Evolutionary conservation across 2,797 vertebrate genomes (phyloP).

Genomic region (Tadarida brasiliensis): DNA sequence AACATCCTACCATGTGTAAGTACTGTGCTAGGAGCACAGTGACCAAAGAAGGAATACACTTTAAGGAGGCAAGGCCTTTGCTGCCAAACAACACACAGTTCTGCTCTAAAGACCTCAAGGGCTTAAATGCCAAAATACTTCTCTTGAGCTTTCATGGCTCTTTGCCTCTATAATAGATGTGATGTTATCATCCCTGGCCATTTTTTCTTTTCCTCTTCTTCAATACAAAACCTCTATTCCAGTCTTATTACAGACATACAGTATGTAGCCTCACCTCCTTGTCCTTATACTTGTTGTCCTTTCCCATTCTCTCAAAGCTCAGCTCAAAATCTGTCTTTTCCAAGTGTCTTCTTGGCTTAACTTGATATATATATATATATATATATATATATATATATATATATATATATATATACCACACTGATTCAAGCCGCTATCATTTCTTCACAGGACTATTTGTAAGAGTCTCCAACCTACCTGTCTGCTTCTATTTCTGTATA

Average conservation of each 20-base stretch:
- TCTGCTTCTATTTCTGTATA: background rate
- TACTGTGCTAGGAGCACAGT: background rate
- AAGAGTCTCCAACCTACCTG: background rate
- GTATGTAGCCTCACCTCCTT: background rate
- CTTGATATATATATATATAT: background rate
- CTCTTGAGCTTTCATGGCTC: background rate
- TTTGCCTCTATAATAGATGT: background rate
- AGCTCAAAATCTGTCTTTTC: background rate
- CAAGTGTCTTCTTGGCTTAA: background rate
- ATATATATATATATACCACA: background rate
- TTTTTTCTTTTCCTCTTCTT: background rate
- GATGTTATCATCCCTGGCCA: background rate
- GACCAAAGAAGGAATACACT: background rate
- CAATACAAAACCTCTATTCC: background rate
- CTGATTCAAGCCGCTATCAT: background rate
- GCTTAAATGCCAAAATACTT: background rate
- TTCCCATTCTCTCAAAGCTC: background rate
- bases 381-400: background rate
- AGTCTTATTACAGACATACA: background rate
- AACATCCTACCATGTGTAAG: background rate
- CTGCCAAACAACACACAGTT: background rate
- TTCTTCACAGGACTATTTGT: background rate
- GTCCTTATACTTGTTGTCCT: background rate
- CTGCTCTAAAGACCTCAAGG: background rate
- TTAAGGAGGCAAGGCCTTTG: background rate